Percentiles rank a stretch among this genome's conserved stretches.
Conservation (phyloP, 1,140 invertebrate genomes). For the Homarus americanus region DNA sequence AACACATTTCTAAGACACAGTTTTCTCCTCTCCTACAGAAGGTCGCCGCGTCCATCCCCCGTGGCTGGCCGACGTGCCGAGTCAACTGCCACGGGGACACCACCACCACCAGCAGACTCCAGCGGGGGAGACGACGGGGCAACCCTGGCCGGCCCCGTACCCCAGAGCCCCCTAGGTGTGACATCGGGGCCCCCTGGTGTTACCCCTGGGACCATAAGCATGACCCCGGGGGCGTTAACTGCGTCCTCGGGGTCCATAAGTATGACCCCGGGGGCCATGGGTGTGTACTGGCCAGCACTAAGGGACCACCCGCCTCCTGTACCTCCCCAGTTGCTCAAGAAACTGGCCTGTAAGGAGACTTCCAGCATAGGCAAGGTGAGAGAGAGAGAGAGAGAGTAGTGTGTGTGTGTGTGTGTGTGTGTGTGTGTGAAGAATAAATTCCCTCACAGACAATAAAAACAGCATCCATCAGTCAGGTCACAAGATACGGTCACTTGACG, state of each 20-base stretch:
- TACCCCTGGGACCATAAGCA: too few relatives aligned
- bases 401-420: too few relatives aligned
- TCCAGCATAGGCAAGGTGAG: constrained; percentile 73
- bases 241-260: not conserved
- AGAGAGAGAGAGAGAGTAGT: too few relatives aligned
- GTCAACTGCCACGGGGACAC: not conserved
- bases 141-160: not conserved
- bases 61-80: constrained; percentile 37
- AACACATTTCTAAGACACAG: too few relatives aligned
- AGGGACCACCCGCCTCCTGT: constrained; percentile 73
- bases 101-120: not conserved
- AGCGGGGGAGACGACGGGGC: not conserved
- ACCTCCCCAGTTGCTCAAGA: constrained; percentile 74
- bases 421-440: too few relatives aligned
- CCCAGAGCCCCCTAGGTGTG: not conserved
- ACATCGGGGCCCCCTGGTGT: not conserved
- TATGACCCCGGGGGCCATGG: constrained; percentile 1
- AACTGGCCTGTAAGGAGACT: constrained; percentile 72
- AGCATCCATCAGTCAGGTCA: too few relatives aligned
- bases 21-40: constrained; percentile 14
- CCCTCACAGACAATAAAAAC: too few relatives aligned
- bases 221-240: not conserved
- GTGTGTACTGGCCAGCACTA: constrained; percentile 71
- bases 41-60: constrained; percentile 49
- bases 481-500: too few relatives aligned